These are phyloP conservation scores for Zootoca vivipara DNA, from an alignment of 2,113 vertebrate species.

Conservation along the genomic window DNA sequence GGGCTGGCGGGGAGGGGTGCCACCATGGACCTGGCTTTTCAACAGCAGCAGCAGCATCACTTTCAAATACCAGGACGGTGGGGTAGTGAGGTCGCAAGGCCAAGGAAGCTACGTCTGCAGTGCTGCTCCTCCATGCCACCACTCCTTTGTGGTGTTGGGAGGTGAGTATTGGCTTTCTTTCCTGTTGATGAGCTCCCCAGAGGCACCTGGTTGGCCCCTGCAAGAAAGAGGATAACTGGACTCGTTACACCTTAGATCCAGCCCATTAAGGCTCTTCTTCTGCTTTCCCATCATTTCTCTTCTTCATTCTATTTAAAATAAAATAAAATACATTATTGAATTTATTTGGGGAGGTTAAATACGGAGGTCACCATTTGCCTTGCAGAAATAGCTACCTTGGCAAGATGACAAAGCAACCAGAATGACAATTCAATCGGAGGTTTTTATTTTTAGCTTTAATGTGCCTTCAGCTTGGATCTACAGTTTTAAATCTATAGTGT, in stretches of 20 bases:
- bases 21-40: too few relatives aligned
- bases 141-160: too few relatives aligned
- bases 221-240: not conserved
- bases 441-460: not conserved
- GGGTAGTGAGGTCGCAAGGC: too few relatives aligned
- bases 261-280: not conserved
- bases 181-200: too few relatives aligned
- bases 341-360: not conserved
- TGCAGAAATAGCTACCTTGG: not conserved
- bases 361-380: conserved; percentile 3
- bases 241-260: not conserved
- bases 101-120: too few relatives aligned
- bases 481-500: not conserved
- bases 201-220: too few relatives aligned
- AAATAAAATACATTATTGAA: too few relatives aligned
- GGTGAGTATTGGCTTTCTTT: too few relatives aligned
- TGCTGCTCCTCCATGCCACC: too few relatives aligned
- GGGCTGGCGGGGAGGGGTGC: too few relatives aligned
- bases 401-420: not conserved
- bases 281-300: not conserved
- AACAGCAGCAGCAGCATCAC: too few relatives aligned
- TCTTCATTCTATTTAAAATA: not conserved
- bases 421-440: not conserved
- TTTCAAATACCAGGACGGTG: too few relatives aligned
- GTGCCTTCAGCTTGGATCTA: not conserved